Conservation (phyloP, 1,140 invertebrate genomes). For the Conus ventricosus region DNA sequence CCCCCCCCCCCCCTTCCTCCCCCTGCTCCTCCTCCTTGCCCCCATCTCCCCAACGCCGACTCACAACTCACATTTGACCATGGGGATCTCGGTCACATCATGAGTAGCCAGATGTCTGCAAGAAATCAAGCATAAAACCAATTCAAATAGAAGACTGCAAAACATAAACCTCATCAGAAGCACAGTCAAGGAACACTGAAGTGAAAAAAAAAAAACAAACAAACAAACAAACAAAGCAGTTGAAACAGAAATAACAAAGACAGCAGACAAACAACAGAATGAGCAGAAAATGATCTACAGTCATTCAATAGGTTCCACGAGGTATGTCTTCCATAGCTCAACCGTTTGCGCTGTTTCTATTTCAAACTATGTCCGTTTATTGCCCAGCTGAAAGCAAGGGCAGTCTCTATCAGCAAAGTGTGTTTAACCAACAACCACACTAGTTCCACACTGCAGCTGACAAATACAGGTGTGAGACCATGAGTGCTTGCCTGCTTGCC, state of each 20-base stretch:
- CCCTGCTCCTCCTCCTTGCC: background rate
- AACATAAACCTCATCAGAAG: too few species aligned
- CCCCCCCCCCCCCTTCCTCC: background rate
- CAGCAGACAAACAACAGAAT: background rate
- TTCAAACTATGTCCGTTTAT: too few species aligned
- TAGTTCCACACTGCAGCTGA: too few species aligned
- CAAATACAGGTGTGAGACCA: too few species aligned
- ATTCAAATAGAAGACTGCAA: background rate
- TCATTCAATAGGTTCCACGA: too few species aligned
- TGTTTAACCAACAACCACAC: too few species aligned
- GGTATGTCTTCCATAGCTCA: too few species aligned
- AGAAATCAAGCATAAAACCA: slow-evolving; percentile 28
- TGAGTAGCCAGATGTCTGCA: slow-evolving; percentile 63
- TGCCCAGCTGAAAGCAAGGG: too few species aligned
- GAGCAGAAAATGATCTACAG: too few species aligned
- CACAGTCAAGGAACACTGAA: too few species aligned
- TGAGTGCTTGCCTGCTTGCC: background rate
- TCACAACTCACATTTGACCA: slow-evolving; percentile 68
- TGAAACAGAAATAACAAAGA: background rate
- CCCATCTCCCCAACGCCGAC: background rate
- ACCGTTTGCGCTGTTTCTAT: too few species aligned
- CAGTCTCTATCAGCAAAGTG: background rate
- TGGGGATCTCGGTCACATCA: slow-evolving; percentile 64
- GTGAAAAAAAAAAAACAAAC: background rate
- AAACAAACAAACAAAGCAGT: background rate